A percentile compares a stretch with the other conserved stretches of the same genome.
Evolutionary conservation across 2,888 invertebrate genomes (phyloP).

Genomic region (Gymnoscelis rufifasciata): DNA sequence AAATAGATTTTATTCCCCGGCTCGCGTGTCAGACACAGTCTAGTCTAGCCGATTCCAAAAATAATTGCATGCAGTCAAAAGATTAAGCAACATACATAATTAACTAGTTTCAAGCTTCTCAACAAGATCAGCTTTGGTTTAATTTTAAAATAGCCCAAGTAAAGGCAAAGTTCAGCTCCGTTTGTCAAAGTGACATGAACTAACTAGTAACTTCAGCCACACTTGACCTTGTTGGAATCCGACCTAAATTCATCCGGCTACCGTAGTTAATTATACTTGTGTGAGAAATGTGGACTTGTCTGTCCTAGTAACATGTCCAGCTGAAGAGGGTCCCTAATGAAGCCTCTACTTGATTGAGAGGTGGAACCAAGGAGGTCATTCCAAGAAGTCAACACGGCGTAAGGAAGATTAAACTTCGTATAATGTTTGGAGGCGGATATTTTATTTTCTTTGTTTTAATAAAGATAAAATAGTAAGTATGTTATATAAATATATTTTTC

Average conservation of each 20-base stretch:
- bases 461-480: too few species aligned
- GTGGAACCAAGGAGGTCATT: slow-evolving; percentile 34
- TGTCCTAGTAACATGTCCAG: slow-evolving; percentile 42
- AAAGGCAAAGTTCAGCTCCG: not conserved
- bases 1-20: slow-evolving; percentile 6
- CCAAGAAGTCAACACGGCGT: slow-evolving; percentile 18
- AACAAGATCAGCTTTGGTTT: too few species aligned
- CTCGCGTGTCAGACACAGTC: not conserved
- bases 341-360: slow-evolving; percentile 50
- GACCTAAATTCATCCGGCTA: slow-evolving; percentile 19
- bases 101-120: not conserved
- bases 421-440: too few species aligned
- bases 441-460: too few species aligned
- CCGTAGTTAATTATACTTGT: slow-evolving; percentile 51
- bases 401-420: too few species aligned
- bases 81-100: not conserved
- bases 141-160: too few species aligned
- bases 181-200: slow-evolving; percentile 10
- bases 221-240: slow-evolving; percentile 17
- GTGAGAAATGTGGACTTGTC: slow-evolving; percentile 58
- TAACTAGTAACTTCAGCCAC: slow-evolving; percentile 14
- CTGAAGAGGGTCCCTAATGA: slow-evolving; percentile 60
- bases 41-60: slow-evolving; percentile 1
- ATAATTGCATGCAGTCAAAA: not conserved
- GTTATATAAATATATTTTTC: too few species aligned